Evolutionary conservation across 2,113 vertebrate species (phyloP), one percentile per base, ranked within the genome.

Genomic region (Dunckerocampus dactyliophorus): DNA sequence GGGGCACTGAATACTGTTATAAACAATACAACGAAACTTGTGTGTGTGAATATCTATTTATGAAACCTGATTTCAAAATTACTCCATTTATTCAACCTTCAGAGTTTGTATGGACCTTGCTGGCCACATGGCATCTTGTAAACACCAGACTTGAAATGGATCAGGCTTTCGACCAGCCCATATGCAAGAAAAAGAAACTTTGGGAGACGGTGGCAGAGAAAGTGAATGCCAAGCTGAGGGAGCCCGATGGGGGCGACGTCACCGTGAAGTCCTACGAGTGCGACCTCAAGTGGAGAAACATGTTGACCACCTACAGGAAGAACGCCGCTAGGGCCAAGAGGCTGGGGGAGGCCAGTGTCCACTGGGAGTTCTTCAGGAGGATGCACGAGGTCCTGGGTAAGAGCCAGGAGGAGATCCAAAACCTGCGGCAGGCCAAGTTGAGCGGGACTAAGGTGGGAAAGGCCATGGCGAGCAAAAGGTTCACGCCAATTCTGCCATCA

Each of bases 201-300:
- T 92, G 90, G 90, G 90, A 91, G 68, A 74, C 72, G 19, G 88
- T 89, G 66, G 85, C 89, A 0, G 88, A 90, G 77, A 87, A 76
- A 46, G 84, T 90, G 20, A 90, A 85, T 0, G 65, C 52, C 46
- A 81, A 82, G 28, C 78, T 92, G 15, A 79, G 71, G 54, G 82
- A 81, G 17, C 82, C 79, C 0, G 87, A 82, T 21, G 62, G 62
- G 71, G 54, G 63, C 0, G 81, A 79, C 0, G 61, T 86, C 24
- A 65, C 65, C 0, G 89, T 87, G 31, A 90, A 88, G 68, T 88
- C 88, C 0, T 90, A 90, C 13, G 90, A 92, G 73, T 92, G 90
- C 31, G 89, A 92, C 67, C 88, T 90, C 14, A 92, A 92, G 71
- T 92, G 90, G 90, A 84, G 90, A 16, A 92, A 92, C 81, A 88